phyloP scores from a whole-genome alignment of 2,113 vertebrate species.

The Galeopterus variegatus region DNA sequence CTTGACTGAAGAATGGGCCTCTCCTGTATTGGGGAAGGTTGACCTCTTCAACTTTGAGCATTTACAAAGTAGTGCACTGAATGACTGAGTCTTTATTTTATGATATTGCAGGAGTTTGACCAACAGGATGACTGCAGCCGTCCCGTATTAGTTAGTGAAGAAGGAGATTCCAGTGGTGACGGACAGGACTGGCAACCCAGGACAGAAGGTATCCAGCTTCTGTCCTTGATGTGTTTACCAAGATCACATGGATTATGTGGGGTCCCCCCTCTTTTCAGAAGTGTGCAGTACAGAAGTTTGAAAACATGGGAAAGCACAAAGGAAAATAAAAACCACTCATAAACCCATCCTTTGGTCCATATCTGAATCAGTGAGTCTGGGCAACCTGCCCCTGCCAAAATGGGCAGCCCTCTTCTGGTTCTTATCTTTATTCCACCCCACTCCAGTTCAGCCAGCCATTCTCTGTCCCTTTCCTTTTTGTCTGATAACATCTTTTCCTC shows the following conservation, averaged over 20 bases:
- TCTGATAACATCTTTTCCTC: not conserved
- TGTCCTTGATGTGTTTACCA: not conserved
- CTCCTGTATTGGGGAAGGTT: too few relatives aligned
- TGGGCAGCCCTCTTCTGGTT: not conserved
- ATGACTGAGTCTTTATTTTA: constrained; percentile 14
- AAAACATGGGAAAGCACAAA: not conserved
- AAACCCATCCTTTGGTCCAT: not conserved
- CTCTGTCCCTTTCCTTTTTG: not conserved
- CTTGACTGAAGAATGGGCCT: too few relatives aligned
- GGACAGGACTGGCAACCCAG: constrained; percentile 10
- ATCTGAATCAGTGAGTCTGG: not conserved
- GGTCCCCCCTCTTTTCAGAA: not conserved
- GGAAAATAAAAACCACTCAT: not conserved
- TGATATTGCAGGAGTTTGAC: constrained; percentile 71
- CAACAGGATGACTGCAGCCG: constrained; percentile 1
- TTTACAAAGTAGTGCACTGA: not conserved
- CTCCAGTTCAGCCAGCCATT: not conserved
- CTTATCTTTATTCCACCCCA: not conserved
- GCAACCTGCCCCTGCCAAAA: not conserved
- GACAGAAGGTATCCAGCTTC: constrained; percentile 71
- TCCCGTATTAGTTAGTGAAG: constrained; percentile 28
- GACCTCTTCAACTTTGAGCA: too few relatives aligned
- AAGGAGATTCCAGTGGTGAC: not conserved
- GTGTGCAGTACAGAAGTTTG: not conserved
- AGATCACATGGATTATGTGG: not conserved